Conservation (phyloP, 2,888 invertebrate species). For the Lymantria dispar region DNA sequence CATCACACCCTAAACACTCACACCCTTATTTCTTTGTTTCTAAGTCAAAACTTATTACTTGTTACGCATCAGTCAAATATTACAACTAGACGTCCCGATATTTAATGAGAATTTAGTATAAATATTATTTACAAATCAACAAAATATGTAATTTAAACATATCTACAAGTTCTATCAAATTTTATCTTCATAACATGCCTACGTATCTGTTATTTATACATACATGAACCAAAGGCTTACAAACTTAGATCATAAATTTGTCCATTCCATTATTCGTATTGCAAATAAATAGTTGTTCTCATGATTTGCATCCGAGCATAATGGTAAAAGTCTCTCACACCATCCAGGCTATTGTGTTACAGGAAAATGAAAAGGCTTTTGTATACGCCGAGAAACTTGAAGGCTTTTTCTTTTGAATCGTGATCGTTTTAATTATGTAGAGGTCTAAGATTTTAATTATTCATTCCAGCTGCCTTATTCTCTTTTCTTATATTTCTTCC, state of each 20-base stretch:
- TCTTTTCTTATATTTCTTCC: not conserved
- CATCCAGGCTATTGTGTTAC: conserved; percentile 48
- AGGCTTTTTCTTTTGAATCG: conserved; percentile 6
- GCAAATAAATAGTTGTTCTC: conserved; percentile 23
- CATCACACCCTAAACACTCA: conserved; percentile 58
- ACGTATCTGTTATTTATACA: too few relatives aligned
- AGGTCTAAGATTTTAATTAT: conserved; percentile 2
- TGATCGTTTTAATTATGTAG: conserved; percentile 9
- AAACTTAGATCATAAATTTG: too few relatives aligned
- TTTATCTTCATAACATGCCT: too few relatives aligned
- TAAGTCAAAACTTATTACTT: conserved; percentile 27
- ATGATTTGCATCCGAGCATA: conserved; percentile 32
- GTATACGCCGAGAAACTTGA: not conserved
- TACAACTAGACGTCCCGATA: too few relatives aligned
- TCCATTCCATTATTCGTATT: too few relatives aligned
- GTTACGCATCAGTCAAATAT: too few relatives aligned
- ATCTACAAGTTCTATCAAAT: too few relatives aligned
- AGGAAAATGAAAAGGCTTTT: conserved; percentile 16
- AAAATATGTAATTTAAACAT: too few relatives aligned
- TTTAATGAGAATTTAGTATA: too few relatives aligned
- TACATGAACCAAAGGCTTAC: too few relatives aligned
- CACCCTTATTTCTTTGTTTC: conserved; percentile 50
- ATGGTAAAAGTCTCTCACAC: conserved; percentile 48
- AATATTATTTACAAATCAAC: too few relatives aligned
- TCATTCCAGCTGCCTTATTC: not conserved